Conservation (phyloP, 2,797 vertebrate genomes). For the Thaleichthys pacificus region DNA sequence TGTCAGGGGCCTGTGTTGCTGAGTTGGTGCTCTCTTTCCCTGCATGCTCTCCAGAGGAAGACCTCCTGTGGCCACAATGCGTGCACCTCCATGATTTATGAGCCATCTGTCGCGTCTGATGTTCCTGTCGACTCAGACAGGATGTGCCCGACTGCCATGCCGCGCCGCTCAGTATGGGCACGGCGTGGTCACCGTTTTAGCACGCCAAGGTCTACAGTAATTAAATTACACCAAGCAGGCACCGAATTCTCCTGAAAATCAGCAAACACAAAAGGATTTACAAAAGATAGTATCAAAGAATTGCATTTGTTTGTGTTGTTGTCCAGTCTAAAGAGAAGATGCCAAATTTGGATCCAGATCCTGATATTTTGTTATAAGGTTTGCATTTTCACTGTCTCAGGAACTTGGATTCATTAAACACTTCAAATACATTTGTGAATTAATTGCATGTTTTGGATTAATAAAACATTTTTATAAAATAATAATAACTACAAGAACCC, state of each 20-base stretch:
- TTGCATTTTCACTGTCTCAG: background rate
- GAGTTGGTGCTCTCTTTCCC: conserved; percentile 41
- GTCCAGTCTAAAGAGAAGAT: background rate
- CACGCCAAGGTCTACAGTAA: conserved; percentile 76
- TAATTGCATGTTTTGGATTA: too few species aligned
- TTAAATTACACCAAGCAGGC: conserved; percentile 76
- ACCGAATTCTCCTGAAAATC: conserved; percentile 42
- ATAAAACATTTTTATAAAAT: too few species aligned
- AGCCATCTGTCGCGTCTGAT: conserved; percentile 81
- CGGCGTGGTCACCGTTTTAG: conserved; percentile 65
- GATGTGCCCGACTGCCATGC: conserved; percentile 75
- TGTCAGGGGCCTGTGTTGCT: conserved; percentile 50
- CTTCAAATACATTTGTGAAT: background rate
- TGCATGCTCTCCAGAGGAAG: conserved; percentile 64
- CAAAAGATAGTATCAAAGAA: conserved; percentile 35
- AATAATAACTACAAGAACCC: too few species aligned
- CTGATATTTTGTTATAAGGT: too few species aligned
- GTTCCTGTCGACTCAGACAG: conserved; percentile 73
- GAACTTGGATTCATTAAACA: background rate
- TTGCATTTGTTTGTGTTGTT: conserved; percentile 7
- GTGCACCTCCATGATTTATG: conserved; percentile 78
- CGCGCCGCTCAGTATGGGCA: conserved; percentile 60
- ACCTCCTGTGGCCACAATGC: conserved; percentile 61
- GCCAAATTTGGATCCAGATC: background rate
- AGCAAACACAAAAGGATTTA: conserved; percentile 26